A percentile compares a stretch with the other conserved stretches of the same genome.
Conservation (phyloP, 2,888 invertebrate genomes). For the Apodemia zela region DNA sequence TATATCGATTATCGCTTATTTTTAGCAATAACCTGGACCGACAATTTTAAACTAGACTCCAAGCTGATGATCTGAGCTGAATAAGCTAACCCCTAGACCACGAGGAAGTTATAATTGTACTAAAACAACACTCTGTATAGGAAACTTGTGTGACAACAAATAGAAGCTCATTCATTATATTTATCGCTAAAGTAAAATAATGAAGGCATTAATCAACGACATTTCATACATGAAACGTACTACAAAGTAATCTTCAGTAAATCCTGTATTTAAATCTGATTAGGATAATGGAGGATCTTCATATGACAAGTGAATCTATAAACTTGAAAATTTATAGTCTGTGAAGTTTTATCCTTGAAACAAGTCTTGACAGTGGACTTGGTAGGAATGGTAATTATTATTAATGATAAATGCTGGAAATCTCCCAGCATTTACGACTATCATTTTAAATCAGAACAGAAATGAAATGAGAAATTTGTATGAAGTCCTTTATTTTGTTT, state of each 20-base stretch:
- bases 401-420: not conserved
- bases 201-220: constrained; percentile 9
- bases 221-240: constrained; percentile 9
- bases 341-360: constrained; percentile 5
- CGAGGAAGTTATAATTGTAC: no score
- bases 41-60: no score
- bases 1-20: no score
- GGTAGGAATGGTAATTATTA: constrained; percentile 4
- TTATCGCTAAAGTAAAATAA: constrained; percentile 12
- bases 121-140: not conserved
- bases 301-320: constrained; percentile 25
- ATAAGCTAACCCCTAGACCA: no score
- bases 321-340: constrained; percentile 26
- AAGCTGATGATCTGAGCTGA: no score
- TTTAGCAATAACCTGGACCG: no score
- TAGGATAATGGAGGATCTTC: constrained; percentile 24
- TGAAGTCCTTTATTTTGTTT: no score
- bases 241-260: constrained; percentile 6
- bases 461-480: no score
- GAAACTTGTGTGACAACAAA: not conserved
- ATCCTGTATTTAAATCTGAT: constrained; percentile 22
- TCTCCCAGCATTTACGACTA: not conserved
- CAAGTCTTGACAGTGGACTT: not conserved
- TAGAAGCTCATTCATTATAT: constrained; percentile 5
- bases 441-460: not conserved